phyloP scores from a whole-genome alignment of 2,113 vertebrate genomes.

The Charina bottae region DNA sequence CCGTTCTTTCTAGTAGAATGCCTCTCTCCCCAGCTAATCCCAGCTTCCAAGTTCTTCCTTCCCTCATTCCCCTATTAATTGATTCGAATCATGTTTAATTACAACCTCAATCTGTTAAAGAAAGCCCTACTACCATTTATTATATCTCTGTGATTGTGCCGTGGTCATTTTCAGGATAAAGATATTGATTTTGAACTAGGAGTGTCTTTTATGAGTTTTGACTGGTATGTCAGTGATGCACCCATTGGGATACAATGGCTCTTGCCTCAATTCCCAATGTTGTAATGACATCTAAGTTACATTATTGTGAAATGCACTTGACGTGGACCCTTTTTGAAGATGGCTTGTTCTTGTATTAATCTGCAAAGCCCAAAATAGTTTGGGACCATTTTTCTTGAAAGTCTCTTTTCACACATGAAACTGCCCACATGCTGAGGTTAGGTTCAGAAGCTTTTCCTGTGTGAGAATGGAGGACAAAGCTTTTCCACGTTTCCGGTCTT shows the following conservation, averaged over 20 bases:
- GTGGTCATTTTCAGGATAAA: neutral
- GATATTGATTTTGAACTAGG: neutral
- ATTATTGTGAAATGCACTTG: neutral
- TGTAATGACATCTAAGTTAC: neutral
- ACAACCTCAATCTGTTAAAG: neutral
- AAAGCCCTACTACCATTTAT: neutral
- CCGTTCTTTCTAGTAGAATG: neutral
- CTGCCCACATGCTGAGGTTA: neutral
- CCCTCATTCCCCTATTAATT: neutral
- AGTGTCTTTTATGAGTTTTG: neutral
- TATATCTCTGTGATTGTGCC: neutral
- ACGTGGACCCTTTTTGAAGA: neutral
- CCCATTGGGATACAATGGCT: neutral
- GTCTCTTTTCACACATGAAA: neutral
- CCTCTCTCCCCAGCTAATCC: neutral
- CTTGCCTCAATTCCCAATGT: neutral
- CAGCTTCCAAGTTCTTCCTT: neutral
- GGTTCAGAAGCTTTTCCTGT: neutral
- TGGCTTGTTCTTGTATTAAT: neutral
- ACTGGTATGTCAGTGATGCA: neutral
- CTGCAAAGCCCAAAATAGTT: neutral
- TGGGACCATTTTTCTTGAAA: neutral
- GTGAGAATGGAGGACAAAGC: neutral
- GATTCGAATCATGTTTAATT: neutral
- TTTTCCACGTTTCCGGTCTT: neutral